Conservation (phyloP, 1,140 invertebrate species). For the Pissodes strobi region DNA sequence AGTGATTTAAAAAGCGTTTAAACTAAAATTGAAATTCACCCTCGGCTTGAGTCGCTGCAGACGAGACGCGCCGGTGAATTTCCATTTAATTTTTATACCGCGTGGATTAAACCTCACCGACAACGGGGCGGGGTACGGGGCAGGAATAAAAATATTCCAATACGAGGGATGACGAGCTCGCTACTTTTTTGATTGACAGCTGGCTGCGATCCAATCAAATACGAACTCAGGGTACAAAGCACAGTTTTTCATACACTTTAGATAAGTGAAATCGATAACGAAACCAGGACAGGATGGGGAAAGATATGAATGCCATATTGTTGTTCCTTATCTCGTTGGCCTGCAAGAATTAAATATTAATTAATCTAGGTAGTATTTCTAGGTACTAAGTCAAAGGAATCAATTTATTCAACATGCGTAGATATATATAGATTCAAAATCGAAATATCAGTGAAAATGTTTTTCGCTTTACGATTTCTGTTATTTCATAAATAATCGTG, state of each 20-base stretch:
- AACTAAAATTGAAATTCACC: slow-evolving; percentile 55
- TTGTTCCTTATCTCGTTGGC: too few species aligned
- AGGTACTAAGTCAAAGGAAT: too few species aligned
- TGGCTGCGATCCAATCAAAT: slow-evolving; percentile 60
- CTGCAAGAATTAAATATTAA: too few species aligned
- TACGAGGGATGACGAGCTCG: slow-evolving; percentile 37
- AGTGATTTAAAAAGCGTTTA: slow-evolving; percentile 55
- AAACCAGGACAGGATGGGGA: neutral
- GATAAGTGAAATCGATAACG: slow-evolving; percentile 13
- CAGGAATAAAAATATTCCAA: slow-evolving; percentile 54
- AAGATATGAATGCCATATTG: too few species aligned
- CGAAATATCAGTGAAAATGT: too few species aligned
- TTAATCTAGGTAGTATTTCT: too few species aligned
- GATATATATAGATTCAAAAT: too few species aligned
- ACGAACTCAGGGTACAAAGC: slow-evolving; percentile 60
- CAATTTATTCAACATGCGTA: too few species aligned
- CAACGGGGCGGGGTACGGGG: slow-evolving; percentile 14
- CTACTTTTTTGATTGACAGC: slow-evolving; percentile 63
- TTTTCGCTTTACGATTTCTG: too few species aligned
- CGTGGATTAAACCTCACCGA: slow-evolving; percentile 46
- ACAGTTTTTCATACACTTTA: slow-evolving; percentile 45
- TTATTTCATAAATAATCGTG: too few species aligned
- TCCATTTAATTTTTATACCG: slow-evolving; percentile 54
- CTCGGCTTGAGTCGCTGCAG: slow-evolving; percentile 35
- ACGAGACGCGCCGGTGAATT: slow-evolving; percentile 42